Evolutionary conservation across 1,140 invertebrate genomes (phyloP), one percentile per base, ranked within the genome.

Genomic region (Drosophila hydei): DNA sequence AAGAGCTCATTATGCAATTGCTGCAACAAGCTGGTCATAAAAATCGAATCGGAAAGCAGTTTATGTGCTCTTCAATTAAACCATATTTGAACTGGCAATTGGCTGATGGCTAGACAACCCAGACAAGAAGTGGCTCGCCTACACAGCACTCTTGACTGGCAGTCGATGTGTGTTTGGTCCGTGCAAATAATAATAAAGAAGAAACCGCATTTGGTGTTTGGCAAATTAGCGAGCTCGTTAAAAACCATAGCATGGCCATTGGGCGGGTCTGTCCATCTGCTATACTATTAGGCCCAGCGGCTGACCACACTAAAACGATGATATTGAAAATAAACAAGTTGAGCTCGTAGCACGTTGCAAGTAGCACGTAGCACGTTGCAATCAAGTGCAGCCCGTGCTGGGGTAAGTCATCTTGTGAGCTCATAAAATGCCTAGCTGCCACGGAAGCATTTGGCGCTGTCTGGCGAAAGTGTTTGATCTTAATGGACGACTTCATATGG

Each of bases 281-380:
- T 33, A 1, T 0, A 11, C 59, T 77, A 77, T 77, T 52, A 61
- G 60, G 52, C 75, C 38, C 16, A 42, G 59, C 16, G 42, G 50
- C 18, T 48, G 55, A 56, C 30, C 30, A 36, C 33, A 56, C 58
- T 48, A 23, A 80, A 71, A 72, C 69, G 54, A 79, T 84, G 79
- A 72, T 79, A 83, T 83, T 83, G 79, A 83, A 83, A 83, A 83
- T 68, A 83, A 83, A 83, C 79, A 83, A 77, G 78, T 59, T 67
- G 71, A 36, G 45, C 61, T 23, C 40, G 55, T 30, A 27, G 42
- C 42, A n/a, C 11, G 40, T 30, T 42, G 23, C 21, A 27, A 21
- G 38, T 42, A 5, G 36, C n/a, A 56, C n/a, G 21, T 43, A n/a
- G 40, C 25, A 55, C n/a, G 43, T 50, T 48, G 43, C 43, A 48